A percentile compares a stretch with the other conserved stretches of the same genome.
phyloP scores from a whole-genome alignment of 2,888 invertebrate genomes.

The Carterocephalus palaemon region DNA sequence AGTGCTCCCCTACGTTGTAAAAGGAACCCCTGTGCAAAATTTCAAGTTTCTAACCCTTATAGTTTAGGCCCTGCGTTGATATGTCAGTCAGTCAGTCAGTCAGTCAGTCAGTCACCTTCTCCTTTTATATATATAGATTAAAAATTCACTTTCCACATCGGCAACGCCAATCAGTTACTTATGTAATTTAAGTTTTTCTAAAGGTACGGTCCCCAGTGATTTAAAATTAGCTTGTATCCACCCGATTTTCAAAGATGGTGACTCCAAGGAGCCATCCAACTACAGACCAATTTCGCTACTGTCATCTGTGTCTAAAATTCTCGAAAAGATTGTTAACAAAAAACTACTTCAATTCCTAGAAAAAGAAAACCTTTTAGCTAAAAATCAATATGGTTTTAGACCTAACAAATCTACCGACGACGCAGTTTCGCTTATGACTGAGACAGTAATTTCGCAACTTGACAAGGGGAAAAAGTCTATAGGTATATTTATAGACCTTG shows the following conservation, averaged over 20 bases:
- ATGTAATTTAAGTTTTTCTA: slow-evolving; percentile 18
- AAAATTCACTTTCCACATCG: no score
- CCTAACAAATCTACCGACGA: slow-evolving; percentile 6
- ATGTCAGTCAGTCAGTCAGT: no score
- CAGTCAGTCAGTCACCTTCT: no score
- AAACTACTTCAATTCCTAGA: slow-evolving; percentile 13
- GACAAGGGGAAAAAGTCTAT: background rate
- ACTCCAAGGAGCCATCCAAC: slow-evolving; percentile 1
- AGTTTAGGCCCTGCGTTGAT: no score
- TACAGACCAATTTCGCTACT: slow-evolving; percentile 24
- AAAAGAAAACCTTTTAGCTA: slow-evolving; percentile 11
- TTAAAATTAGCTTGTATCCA: slow-evolving; percentile 20
- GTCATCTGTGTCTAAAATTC: slow-evolving; percentile 18
- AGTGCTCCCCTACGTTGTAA: no score
- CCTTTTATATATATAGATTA: no score
- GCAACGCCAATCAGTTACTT: slow-evolving; percentile 13
- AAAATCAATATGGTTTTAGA: slow-evolving; percentile 24
- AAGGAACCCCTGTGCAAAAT: no score
- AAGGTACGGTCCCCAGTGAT: slow-evolving; percentile 18
- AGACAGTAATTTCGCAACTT: background rate
- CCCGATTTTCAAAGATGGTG: slow-evolving; percentile 16
- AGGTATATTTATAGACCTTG: background rate
- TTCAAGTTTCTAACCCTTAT: no score
- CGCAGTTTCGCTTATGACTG: background rate
- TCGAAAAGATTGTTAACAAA: slow-evolving; percentile 27